These are phyloP conservation scores for Artibeus lituratus DNA, from an alignment of 2,797 vertebrate species.

Conservation along the genomic window DNA sequence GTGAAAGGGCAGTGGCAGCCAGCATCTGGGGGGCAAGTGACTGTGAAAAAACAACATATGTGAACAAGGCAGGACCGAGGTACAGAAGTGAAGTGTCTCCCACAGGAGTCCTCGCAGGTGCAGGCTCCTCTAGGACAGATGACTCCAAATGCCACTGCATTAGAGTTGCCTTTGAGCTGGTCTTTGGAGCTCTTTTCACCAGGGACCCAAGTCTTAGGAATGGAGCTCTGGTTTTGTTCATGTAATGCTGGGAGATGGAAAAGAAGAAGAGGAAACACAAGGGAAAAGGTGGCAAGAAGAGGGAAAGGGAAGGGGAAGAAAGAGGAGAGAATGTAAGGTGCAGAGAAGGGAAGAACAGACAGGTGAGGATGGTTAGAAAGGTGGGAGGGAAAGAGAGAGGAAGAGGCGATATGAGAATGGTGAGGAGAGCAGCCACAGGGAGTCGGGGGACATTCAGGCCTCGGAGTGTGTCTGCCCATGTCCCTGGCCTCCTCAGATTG, in stretches of 20 bases:
- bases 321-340: neutral
- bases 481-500: neutral
- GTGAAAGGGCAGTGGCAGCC: neutral
- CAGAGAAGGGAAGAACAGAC: neutral
- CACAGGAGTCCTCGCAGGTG: neutral
- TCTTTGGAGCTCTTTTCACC: neutral
- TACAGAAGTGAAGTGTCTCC: neutral
- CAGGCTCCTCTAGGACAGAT: neutral
- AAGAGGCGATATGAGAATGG: neutral
- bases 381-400: neutral
- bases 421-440: neutral
- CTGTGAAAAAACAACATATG: neutral
- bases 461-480: neutral
- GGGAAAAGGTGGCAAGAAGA: neutral
- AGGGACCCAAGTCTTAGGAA: neutral
- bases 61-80: neutral
- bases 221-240: neutral
- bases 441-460: neutral
- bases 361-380: neutral
- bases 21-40: neutral
- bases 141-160: neutral
- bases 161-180: neutral
- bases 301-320: neutral
- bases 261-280: neutral
- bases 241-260: neutral